Evolutionary conservation across 2,113 vertebrate species (phyloP).

Genomic region (Vidua chalybeata): DNA sequence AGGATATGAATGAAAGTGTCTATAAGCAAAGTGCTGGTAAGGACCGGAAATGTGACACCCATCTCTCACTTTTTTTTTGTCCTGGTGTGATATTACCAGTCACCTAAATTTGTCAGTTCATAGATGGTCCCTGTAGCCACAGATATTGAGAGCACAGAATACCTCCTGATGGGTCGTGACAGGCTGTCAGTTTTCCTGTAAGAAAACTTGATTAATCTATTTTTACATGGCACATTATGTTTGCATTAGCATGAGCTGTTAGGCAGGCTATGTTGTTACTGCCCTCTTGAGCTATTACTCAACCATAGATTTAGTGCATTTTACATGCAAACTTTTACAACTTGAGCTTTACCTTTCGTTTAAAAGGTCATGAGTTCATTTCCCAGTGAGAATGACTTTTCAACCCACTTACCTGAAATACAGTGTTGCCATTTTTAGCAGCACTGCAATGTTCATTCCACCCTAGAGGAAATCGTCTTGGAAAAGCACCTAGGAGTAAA

Average conservation of each 20-base stretch:
- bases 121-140: constrained; percentile 11
- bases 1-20: not conserved
- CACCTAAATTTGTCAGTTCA: constrained; percentile 19
- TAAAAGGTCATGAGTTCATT: constrained; percentile 66
- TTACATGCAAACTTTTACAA: constrained; percentile 17
- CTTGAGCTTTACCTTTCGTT: constrained; percentile 34
- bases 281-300: constrained; percentile 38
- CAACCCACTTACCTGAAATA: constrained; percentile 57
- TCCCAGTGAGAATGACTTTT: constrained; percentile 57
- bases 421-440: constrained; percentile 46
- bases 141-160: not conserved
- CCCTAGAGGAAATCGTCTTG: constrained; percentile 40
- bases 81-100: not conserved
- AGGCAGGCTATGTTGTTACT: constrained; percentile 47
- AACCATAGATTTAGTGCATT: constrained; percentile 35
- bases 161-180: not conserved
- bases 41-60: not conserved
- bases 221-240: constrained; percentile 54
- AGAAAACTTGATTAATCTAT: constrained; percentile 58
- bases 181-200: constrained; percentile 39
- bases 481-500: constrained; percentile 63
- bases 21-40: not conserved
- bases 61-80: not conserved
- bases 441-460: constrained; percentile 18
- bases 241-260: constrained; percentile 48